Conservation (phyloP, 1,140 invertebrate species). For the Drosophila littoralis region DNA sequence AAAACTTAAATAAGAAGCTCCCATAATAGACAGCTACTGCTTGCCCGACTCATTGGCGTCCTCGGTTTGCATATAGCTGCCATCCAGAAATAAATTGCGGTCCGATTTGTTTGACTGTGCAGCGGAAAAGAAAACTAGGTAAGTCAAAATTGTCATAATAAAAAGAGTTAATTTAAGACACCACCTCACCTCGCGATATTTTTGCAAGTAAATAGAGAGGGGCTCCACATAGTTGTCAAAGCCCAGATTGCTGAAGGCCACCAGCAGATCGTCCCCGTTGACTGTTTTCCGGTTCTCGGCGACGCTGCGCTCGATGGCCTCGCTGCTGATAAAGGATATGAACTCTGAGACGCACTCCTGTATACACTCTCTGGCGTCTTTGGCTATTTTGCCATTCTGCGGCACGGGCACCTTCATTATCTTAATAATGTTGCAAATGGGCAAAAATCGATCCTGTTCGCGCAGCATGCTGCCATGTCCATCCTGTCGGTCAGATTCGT, state of each 20-base stretch:
- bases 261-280: slow-evolving; percentile 98
- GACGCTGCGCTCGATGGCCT: slow-evolving; percentile 98
- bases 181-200: slow-evolving; percentile 92
- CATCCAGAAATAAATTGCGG: slow-evolving; percentile 75
- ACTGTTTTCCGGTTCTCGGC: slow-evolving; percentile 99
- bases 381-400: slow-evolving; percentile 98
- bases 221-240: slow-evolving; percentile 99
- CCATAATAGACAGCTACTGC: slow-evolving; percentile 37
- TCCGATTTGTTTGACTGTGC: slow-evolving; percentile 81
- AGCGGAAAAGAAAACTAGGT: not conserved
- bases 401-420: slow-evolving; percentile 99
- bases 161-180: not conserved
- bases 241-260: slow-evolving; percentile 97
- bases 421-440: slow-evolving; percentile 99
- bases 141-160: not conserved
- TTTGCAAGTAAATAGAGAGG: slow-evolving; percentile 97
- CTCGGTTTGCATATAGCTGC: slow-evolving; percentile 56
- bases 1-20: slow-evolving; percentile 14
- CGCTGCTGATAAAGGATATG: slow-evolving; percentile 99
- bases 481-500: slow-evolving; percentile 77
- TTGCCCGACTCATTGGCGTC: slow-evolving; percentile 57
- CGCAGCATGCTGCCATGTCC: slow-evolving; percentile 85
- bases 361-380: slow-evolving; percentile 99
- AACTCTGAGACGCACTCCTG: slow-evolving; percentile 99
- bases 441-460: slow-evolving; percentile 97